phyloP scores from a whole-genome alignment of 2,113 vertebrate species.

The Trachemys scripta region DNA sequence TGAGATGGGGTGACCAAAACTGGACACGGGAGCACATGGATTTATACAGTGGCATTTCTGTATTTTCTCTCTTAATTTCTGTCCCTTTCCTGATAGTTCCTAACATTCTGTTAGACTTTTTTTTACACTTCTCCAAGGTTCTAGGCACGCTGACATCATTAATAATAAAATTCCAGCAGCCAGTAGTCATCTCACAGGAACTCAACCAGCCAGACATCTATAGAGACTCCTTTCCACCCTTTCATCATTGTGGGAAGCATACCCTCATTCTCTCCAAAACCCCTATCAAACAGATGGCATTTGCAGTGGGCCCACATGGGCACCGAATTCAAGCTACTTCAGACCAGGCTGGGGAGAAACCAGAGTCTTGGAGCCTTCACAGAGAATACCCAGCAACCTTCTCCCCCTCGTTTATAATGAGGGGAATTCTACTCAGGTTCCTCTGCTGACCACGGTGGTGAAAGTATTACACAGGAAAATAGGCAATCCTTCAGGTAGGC shows the following conservation, averaged over 20 bases:
- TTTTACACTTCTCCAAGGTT: neutral
- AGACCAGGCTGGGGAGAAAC: rapidly evolving
- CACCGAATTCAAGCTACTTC: rapidly evolving
- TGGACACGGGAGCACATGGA: neutral
- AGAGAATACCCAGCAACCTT: neutral
- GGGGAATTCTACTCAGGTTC: neutral
- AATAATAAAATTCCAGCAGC: neutral
- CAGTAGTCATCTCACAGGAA: neutral
- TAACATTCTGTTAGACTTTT: neutral
- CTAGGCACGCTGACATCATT: neutral
- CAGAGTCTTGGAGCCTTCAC: rapidly evolving
- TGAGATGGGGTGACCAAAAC: neutral
- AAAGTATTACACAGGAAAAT: neutral
- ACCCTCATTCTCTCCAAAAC: neutral
- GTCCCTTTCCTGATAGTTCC: neutral
- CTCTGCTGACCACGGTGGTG: neutral
- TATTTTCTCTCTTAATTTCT: neutral
- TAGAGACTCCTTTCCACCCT: rapidly evolving
- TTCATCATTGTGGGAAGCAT: rapidly evolving
- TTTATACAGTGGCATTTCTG: neutral
- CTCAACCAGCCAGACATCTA: neutral
- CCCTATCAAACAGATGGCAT: neutral
- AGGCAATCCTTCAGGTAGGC: neutral
- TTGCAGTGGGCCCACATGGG: rapidly evolving
- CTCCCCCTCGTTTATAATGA: neutral